Evolutionary conservation across 2,888 invertebrate genomes (phyloP), one percentile per base, ranked within the genome.

Genomic region (Brenthis daphne): DNA sequence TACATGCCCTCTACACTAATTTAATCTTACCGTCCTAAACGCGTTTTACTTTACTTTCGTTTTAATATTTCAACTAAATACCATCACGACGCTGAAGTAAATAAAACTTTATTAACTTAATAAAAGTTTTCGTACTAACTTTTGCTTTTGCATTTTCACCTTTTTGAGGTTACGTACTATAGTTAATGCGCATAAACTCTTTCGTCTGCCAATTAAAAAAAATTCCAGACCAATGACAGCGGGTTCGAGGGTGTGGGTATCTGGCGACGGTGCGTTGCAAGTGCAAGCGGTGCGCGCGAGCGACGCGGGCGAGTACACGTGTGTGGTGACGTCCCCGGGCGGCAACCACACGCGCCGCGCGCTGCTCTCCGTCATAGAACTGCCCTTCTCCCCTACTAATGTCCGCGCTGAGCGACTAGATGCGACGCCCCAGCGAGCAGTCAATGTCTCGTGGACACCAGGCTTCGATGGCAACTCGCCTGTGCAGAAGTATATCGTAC

Each of bases 391-490:
- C 37, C 99, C 99, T 0, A 96, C 96, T 57, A 97, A 97, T 82
- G 97, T 98, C 0, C 94, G 95, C 76, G 99, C 98, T 0, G 89
- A 89, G 68, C 92, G 96, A 74, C 82, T 96, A 1, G 95, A 96
- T 64, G 92, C 94, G 6, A 93, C 94, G 14, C 93, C 94, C 2
- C 95, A 95, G 71, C 94, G 95, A 82, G 96, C 97, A 43, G 97
- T 99, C 73, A 97, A 98, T 82, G 95, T 99, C 3, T 96, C 96
- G 24, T 99, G 99, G 99, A 96, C 96, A 13, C 97, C 98, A 0
- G 98, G 98, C 43, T 99, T 99, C 87, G 98, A 99, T 90, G 99
- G 99, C 67, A 99, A 99, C 87, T 98, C 98, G 81, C 98, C 98
- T 12, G 96, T 99, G 69, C 94, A 96, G 78, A 97, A 98, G 83